Evolutionary conservation across 2,113 vertebrate species (phyloP).

Genomic region (Athene cunicularia): DNA sequence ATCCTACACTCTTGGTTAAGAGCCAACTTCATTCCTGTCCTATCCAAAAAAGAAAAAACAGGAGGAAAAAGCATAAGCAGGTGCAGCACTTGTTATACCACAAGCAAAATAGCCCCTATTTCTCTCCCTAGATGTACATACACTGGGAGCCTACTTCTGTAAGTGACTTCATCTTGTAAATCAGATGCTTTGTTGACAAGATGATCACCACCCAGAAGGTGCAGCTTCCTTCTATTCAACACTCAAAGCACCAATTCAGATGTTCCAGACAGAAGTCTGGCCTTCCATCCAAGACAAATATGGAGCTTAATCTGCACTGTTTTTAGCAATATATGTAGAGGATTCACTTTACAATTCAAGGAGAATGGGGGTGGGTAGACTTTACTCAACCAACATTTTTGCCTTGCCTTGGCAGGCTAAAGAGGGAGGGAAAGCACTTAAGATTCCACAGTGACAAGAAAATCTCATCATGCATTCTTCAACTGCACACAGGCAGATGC

Average conservation of each 20-base stretch:
- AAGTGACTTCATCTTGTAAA: conserved; percentile 18
- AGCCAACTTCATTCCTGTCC: neutral
- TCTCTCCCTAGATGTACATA: neutral
- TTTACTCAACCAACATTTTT: neutral
- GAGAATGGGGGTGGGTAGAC: neutral
- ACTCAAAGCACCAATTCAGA: conserved; percentile 73
- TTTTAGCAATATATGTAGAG: neutral
- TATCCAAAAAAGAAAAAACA: neutral
- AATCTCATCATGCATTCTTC: neutral
- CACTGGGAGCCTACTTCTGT: neutral
- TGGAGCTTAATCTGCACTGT: conserved; percentile 19
- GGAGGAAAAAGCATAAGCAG: neutral
- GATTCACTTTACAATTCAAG: conserved; percentile 3
- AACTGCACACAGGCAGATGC: neutral
- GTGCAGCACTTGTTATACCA: neutral
- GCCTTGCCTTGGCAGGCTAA: neutral
- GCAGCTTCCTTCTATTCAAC: too few species aligned
- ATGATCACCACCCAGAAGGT: conserved; percentile 72
- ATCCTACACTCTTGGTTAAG: neutral
- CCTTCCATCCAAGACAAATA: conserved; percentile 71
- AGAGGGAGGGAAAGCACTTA: neutral
- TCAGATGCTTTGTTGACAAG: conserved; percentile 48
- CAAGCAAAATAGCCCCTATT: neutral
- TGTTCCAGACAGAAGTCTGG: conserved; percentile 44
- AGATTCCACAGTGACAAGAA: neutral